These are phyloP conservation scores for Willowsia nigromaculata DNA, from an alignment of 2,888 invertebrate genomes.

Conservation along the genomic window DNA sequence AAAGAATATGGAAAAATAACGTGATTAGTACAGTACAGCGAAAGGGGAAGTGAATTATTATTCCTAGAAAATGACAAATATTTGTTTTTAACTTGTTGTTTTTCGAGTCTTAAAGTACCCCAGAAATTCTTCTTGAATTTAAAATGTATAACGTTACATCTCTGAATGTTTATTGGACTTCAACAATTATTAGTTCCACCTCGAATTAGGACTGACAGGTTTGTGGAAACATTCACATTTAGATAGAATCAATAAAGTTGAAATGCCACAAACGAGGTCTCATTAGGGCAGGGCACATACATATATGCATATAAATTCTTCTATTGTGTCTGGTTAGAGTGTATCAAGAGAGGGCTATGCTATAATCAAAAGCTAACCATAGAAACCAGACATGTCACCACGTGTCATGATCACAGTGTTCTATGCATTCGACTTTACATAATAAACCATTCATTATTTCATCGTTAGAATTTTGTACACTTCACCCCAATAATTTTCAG, in stretches of 20 bases:
- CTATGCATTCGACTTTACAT: not conserved
- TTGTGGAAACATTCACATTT: not conserved
- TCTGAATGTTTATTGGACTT: conserved; percentile 37
- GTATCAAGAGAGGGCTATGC: not conserved
- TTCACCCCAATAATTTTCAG: not conserved
- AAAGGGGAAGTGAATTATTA: not conserved
- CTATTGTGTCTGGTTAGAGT: not conserved
- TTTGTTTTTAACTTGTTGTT: not conserved
- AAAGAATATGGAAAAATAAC: not conserved
- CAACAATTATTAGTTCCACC: conserved; percentile 42
- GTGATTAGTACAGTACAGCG: no score
- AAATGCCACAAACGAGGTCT: conserved; percentile 14
- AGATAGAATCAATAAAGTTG: conserved; percentile 21
- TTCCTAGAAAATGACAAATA: not conserved
- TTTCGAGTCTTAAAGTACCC: no score
- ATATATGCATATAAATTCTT: not conserved
- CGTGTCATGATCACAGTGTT: not conserved
- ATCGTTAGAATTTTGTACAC: not conserved
- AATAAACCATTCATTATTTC: not conserved
- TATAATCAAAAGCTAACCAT: conserved; percentile 4
- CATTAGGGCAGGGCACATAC: not conserved
- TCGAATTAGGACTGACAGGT: not conserved
- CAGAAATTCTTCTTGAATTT: no score
- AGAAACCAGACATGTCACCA: conserved; percentile 24
- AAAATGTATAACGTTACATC: not conserved